phyloP scores from a whole-genome alignment of 2,113 vertebrate genomes.

The Odontophorus gujanensis region DNA sequence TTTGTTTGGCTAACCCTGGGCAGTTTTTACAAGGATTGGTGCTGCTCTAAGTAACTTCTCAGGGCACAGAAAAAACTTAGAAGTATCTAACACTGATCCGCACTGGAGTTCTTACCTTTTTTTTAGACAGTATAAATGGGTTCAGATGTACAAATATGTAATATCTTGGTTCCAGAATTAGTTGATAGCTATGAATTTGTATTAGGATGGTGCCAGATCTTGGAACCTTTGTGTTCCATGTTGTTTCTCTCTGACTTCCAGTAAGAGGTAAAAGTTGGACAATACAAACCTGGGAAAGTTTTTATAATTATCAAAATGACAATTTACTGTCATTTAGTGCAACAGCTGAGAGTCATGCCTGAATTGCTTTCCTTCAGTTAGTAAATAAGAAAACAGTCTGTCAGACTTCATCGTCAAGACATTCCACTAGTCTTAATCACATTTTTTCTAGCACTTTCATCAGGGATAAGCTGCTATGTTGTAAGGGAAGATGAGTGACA shows the following conservation, averaged over 20 bases:
- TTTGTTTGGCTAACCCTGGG: background rate
- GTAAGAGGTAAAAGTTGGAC: background rate
- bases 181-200: background rate
- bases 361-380: background rate
- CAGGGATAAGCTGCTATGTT: background rate
- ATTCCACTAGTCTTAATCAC: background rate
- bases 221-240: background rate
- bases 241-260: background rate
- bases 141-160: background rate
- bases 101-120: background rate
- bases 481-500: background rate
- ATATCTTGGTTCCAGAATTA: background rate
- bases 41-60: background rate
- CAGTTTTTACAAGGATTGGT: background rate
- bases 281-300: background rate
- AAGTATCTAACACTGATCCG: background rate
- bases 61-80: background rate
- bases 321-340: background rate
- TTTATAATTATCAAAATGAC: background rate
- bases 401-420: background rate
- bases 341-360: background rate
- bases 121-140: background rate
- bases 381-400: background rate
- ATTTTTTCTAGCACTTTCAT: background rate
- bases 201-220: background rate